Percentiles rank a stretch among this genome's conserved stretches.
These are phyloP conservation scores for Arge pagana DNA, from an alignment of 2,888 invertebrate genomes.

Conservation along the genomic window DNA sequence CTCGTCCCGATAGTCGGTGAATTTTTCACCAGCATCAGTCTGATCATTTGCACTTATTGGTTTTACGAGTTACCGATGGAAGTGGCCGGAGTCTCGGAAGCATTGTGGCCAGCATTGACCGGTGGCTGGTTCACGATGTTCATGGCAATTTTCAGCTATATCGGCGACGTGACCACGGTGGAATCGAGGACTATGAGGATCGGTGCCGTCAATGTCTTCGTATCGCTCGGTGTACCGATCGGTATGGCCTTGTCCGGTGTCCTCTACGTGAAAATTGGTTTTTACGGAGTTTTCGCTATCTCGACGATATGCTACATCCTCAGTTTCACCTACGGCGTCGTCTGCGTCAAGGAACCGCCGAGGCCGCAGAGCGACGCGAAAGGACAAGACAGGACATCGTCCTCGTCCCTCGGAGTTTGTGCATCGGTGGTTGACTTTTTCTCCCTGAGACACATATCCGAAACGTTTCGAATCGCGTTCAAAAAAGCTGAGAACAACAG, in stretches of 20 bases:
- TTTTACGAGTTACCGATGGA: slow-evolving; percentile 82
- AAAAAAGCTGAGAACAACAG: slow-evolving; percentile 77
- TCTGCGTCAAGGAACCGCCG: slow-evolving; percentile 72
- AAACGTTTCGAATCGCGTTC: slow-evolving; percentile 80
- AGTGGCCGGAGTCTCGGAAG: slow-evolving; percentile 78
- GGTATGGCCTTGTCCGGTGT: slow-evolving; percentile 89
- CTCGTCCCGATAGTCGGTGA: slow-evolving; percentile 81
- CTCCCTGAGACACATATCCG: slow-evolving; percentile 74
- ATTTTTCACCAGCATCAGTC: slow-evolving; percentile 76
- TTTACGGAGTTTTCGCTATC: slow-evolving; percentile 81
- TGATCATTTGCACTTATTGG: slow-evolving; percentile 79
- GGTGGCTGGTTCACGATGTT: slow-evolving; percentile 90
- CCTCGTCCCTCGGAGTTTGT: too few species aligned
- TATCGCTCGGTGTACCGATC: slow-evolving; percentile 85
- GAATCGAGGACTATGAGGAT: slow-evolving; percentile 84
- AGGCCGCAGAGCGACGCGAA: slow-evolving; percentile 42
- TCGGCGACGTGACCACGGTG: slow-evolving; percentile 83
- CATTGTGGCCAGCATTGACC: slow-evolving; percentile 79
- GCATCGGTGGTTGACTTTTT: slow-evolving; percentile 73
- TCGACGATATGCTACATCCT: slow-evolving; percentile 76
- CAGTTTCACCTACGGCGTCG: slow-evolving; percentile 75
- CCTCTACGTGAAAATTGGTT: slow-evolving; percentile 74
- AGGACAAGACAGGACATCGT: slow-evolving; percentile 52
- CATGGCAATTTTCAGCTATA: slow-evolving; percentile 88
- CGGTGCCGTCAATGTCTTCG: slow-evolving; percentile 86